Conservation (phyloP, 2,888 invertebrate species). For the Ernsta delagoae region DNA sequence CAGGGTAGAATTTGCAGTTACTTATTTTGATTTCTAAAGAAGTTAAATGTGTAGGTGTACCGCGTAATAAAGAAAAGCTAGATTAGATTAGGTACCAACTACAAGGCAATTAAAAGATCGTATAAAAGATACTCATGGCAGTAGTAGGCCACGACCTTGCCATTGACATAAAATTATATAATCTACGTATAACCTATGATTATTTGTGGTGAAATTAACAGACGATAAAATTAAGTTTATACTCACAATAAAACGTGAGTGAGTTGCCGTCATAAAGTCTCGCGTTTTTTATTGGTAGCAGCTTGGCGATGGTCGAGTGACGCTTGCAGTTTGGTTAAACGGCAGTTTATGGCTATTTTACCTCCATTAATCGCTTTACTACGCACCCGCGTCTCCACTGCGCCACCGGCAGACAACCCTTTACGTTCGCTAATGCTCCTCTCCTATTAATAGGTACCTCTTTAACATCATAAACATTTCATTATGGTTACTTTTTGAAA, state of each 20-base stretch:
- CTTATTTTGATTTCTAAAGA: background rate
- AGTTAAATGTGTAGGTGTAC: too few species aligned
- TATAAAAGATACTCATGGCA: slow-evolving; percentile 1
- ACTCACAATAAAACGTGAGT: slow-evolving; percentile 85
- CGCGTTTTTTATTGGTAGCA: slow-evolving; percentile 84
- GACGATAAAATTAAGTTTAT: slow-evolving; percentile 85
- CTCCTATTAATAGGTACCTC: slow-evolving; percentile 31
- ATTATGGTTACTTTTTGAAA: slow-evolving; percentile 7
- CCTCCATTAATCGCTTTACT: slow-evolving; percentile 84
- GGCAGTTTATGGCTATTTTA: slow-evolving; percentile 84
- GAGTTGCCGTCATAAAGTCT: slow-evolving; percentile 85
- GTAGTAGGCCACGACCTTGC: slow-evolving; percentile 59
- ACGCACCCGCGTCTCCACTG: slow-evolving; percentile 77
- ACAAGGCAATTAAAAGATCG: slow-evolving; percentile 4
- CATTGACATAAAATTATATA: slow-evolving; percentile 78
- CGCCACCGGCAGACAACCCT: slow-evolving; percentile 70
- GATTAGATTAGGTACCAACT: too few species aligned
- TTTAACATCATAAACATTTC: slow-evolving; percentile 30
- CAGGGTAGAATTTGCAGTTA: background rate
- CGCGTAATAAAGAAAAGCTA: too few species aligned
- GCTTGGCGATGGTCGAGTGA: slow-evolving; percentile 79
- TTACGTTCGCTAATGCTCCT: slow-evolving; percentile 43
- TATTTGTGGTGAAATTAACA: slow-evolving; percentile 85
- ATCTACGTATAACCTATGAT: slow-evolving; percentile 74
- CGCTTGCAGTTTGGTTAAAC: slow-evolving; percentile 84